These are phyloP conservation scores for Drosophila barbarae DNA, from an alignment of 2,888 invertebrate species.

Conservation along the genomic window DNA sequence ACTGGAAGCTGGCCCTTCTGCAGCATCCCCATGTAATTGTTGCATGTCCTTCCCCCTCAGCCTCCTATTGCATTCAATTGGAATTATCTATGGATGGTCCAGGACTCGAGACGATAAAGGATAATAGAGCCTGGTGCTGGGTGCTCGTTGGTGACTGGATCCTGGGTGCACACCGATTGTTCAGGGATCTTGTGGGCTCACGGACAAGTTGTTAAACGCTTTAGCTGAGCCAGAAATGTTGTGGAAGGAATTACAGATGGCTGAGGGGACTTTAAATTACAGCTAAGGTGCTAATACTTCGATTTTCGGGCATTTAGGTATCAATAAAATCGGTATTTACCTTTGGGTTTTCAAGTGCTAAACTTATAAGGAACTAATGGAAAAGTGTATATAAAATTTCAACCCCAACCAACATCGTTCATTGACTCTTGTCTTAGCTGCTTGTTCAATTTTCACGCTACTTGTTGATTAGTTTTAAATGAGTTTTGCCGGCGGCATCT, in stretches of 20 bases:
- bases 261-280: constrained; percentile 22
- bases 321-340: constrained; percentile 1
- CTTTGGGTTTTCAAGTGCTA: background rate
- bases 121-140: constrained; percentile 5
- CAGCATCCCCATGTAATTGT: constrained; percentile 27
- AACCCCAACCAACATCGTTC: background rate
- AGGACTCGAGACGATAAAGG: constrained; percentile 14
- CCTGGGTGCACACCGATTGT: constrained; percentile 25
- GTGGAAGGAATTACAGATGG: constrained; percentile 3
- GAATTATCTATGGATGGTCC: constrained; percentile 38
- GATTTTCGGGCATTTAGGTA: constrained; percentile 3
- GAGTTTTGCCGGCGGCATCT: constrained; percentile 65
- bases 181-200: constrained; percentile 28
- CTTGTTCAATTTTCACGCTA: constrained; percentile 47
- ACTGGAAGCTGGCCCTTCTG: constrained; percentile 8
- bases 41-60: constrained; percentile 23
- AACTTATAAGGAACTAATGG: background rate
- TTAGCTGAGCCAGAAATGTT: constrained; percentile 14
- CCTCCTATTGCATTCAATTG: constrained; percentile 39
- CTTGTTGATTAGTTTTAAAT: constrained; percentile 74
- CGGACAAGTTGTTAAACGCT: constrained; percentile 37
- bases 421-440: constrained; percentile 12
- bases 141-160: background rate
- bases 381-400: background rate
- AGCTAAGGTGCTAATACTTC: background rate